Base-by-base conservation (phyloP, 2,797 vertebrate genomes). In the Chromobotia macracanthus region DNA sequence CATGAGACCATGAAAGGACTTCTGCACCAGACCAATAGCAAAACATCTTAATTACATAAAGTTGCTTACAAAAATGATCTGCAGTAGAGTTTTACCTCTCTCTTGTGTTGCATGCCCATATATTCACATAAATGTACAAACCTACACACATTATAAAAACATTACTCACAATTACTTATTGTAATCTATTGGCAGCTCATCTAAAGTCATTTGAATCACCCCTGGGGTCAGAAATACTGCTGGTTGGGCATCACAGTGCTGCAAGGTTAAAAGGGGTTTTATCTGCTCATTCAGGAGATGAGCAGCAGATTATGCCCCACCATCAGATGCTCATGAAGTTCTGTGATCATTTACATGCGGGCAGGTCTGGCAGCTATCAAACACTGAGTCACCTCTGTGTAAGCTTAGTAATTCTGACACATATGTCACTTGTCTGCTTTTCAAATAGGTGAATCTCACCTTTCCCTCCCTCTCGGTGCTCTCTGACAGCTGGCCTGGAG, bases 331-430 rank as follows among this genome's bases (percentile, higher is more conserved):
- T 23, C 77, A 79, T 72, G 72, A 63, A 66, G 63, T 56, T 56
- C 77, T 72, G 69, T 46, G 66, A 72, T 79, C 77, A 79, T 79
- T 72, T 79, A 72, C 77, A 72, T 48, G 48, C 23, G 61, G 60
- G 48, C 68, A 69, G 56, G 70, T 61, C 61, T 82, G 18, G 23
- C 35, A 60, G 63, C 35, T 63, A 68, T 58, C 51, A 55, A 65
- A 75, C 77, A 80, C 60, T 46, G 61, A 78, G 55, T 63, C 64
- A 77, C 69, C 78, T 72, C 73, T 79, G 56, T 12, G 77, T 86
- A 61, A 88, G 84, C 87, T 87, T 84, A 84, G 83, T 83, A 83
- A 83, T 87, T 88, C 81, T 76, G 68, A 82, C 77, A 44, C 68
- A 84, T 85, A 81, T 83, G 82, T 84, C 56, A 60, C 50, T 63